These are phyloP conservation scores for Bombylius major DNA, from an alignment of 2,888 invertebrate genomes.

Conservation along the genomic window DNA sequence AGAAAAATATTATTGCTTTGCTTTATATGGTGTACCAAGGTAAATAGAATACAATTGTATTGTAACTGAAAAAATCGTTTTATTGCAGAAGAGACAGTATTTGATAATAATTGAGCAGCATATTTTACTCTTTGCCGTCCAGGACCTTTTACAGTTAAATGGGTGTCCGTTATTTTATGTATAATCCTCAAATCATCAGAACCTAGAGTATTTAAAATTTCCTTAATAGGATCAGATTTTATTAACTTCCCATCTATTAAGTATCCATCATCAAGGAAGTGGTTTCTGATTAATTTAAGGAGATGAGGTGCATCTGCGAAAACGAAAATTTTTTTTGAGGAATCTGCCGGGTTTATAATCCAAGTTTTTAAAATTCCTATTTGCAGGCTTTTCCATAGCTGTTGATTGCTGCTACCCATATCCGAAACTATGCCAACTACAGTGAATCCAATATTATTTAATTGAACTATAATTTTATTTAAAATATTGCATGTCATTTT, in stretches of 20 bases:
- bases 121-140: constrained; percentile 5
- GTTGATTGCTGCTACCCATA: not conserved
- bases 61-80: too few species aligned
- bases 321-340: constrained; percentile 6
- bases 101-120: constrained; percentile 17
- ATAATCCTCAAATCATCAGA: not conserved
- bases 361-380: constrained; percentile 5
- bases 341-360: constrained; percentile 11
- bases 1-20: too few species aligned
- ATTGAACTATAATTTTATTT: not conserved
- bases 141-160: not conserved
- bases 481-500: constrained; percentile 2
- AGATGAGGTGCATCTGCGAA: constrained; percentile 9
- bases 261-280: constrained; percentile 13
- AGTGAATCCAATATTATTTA: not conserved
- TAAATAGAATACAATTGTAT: too few species aligned
- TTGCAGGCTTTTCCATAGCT: not conserved
- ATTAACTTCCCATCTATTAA: constrained; percentile 4
- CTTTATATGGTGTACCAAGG: too few species aligned
- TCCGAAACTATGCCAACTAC: not conserved
- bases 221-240: constrained; percentile 4
- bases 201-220: not conserved
- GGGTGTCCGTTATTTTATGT: not conserved
- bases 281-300: constrained; percentile 14
- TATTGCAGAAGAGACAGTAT: constrained; percentile 10